Percentiles rank a stretch among this genome's conserved stretches.
Conservation (phyloP, 2,888 invertebrate species). For the Nezara viridula region DNA sequence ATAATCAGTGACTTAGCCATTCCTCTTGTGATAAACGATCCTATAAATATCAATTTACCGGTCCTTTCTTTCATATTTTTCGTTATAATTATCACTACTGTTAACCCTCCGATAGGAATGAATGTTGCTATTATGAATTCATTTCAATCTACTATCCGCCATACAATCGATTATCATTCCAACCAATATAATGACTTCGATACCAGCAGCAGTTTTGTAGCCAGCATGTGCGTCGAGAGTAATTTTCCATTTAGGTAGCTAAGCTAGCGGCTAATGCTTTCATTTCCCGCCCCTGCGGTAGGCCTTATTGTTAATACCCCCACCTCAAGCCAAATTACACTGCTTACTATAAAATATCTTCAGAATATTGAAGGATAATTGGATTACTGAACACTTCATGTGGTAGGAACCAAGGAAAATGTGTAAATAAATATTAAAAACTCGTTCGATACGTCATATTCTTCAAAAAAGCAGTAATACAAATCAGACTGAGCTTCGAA, state of each 20-base stretch:
- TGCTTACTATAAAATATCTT: background rate
- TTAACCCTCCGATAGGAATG: background rate
- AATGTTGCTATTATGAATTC: background rate
- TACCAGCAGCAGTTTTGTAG: background rate
- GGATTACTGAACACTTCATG: background rate
- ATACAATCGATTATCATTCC: background rate
- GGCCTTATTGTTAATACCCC: background rate
- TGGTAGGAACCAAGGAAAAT: too few relatives aligned
- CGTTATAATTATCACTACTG: too few relatives aligned
- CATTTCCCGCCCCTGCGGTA: background rate
- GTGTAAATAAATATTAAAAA: too few relatives aligned
- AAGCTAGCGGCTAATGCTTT: conserved; percentile 17
- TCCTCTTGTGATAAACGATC: too few relatives aligned
- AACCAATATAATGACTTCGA: background rate
- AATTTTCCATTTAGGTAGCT: background rate
- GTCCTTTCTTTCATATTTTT: background rate
- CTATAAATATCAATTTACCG: too few relatives aligned
- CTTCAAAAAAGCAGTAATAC: too few relatives aligned
- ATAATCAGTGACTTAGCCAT: too few relatives aligned
- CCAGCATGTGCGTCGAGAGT: background rate
- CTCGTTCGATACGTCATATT: too few relatives aligned
- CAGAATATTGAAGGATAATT: background rate
- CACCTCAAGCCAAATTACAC: background rate
- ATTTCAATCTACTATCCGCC: background rate
- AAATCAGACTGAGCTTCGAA: too few relatives aligned